phyloP scores from a whole-genome alignment of 2,113 vertebrate genomes.

The Eclectus roratus region DNA sequence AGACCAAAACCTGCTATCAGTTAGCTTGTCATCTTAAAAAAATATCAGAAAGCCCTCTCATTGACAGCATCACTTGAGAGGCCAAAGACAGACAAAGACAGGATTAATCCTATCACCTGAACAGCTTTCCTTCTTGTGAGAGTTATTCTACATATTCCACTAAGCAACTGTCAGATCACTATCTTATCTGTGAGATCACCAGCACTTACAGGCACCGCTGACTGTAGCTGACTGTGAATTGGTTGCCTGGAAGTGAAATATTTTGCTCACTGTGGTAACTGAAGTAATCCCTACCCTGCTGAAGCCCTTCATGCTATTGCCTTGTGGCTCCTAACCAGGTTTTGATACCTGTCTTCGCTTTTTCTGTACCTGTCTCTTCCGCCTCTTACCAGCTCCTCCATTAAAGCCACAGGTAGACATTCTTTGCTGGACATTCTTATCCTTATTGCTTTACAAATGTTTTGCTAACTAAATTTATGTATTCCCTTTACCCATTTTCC shows the following conservation, averaged over 20 bases:
- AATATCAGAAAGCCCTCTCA: not conserved
- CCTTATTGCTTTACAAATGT: not conserved
- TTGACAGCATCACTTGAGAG: not conserved
- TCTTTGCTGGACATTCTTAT: not conserved
- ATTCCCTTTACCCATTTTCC: not conserved
- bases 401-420: not conserved
- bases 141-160: not conserved
- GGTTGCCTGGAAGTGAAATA: not conserved
- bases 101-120: not conserved
- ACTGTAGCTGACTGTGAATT: not conserved
- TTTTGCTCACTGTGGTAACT: not conserved
- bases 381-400: not conserved
- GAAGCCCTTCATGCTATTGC: not conserved
- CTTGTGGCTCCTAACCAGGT: not conserved
- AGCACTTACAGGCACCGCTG: not conserved
- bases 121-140: not conserved
- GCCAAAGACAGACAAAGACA: not conserved
- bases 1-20: not conserved
- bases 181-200: not conserved
- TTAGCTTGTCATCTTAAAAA: not conserved
- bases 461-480: not conserved
- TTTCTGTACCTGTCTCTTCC: not conserved
- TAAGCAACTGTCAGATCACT: not conserved
- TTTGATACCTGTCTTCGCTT: not conserved
- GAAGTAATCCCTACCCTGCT: not conserved